Evolutionary conservation across 2,888 invertebrate genomes (phyloP).

Genomic region (Volucella zonaria): DNA sequence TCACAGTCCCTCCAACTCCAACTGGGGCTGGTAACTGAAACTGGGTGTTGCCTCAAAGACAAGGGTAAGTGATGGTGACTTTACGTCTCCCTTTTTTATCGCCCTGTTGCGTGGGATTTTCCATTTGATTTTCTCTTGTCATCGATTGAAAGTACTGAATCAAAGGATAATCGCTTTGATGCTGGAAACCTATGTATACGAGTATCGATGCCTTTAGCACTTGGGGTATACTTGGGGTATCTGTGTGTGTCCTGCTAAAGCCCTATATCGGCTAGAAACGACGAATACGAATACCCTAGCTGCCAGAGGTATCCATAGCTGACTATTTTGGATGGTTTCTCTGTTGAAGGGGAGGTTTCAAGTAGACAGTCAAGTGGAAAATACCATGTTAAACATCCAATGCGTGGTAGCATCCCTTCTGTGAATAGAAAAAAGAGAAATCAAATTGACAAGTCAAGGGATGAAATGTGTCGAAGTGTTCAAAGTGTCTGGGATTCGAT

Average conservation of each 20-base stretch:
- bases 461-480: background rate
- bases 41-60: background rate
- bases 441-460: constrained; percentile 34
- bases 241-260: constrained; percentile 6
- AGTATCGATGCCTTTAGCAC: constrained; percentile 16
- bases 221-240: background rate
- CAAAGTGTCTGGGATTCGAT: constrained; percentile 47
- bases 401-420: constrained; percentile 35
- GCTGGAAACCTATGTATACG: background rate
- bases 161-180: constrained; percentile 66
- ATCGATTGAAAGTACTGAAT: constrained; percentile 52
- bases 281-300: too few relatives aligned
- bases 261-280: constrained; percentile 4
- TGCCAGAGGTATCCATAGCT: background rate
- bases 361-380: constrained; percentile 56
- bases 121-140: constrained; percentile 64
- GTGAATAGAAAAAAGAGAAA: constrained; percentile 16
- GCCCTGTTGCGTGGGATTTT: constrained; percentile 44
- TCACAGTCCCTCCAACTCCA: background rate
- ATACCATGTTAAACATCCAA: constrained; percentile 56
- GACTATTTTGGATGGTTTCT: background rate
- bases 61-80: background rate
- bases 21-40: background rate
- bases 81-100: constrained; percentile 11
- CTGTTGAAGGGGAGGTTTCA: constrained; percentile 3